A percentile compares a stretch with the other conserved stretches of the same genome.
Evolutionary conservation across 2,888 invertebrate species (phyloP).

Genomic region (Brachyptera putata): DNA sequence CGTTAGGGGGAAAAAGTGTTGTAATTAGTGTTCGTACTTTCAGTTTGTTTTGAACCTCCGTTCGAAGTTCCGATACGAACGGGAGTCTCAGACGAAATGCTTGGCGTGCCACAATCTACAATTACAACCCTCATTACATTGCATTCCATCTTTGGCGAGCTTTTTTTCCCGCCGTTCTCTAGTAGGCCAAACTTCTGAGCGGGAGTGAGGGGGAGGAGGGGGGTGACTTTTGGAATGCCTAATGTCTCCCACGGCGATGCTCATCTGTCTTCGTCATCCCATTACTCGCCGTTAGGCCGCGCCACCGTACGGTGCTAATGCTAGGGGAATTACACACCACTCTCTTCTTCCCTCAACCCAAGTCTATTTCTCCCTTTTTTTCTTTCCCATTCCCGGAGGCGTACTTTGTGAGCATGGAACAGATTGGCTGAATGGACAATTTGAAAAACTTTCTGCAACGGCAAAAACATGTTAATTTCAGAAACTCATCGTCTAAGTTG

Average conservation of each 20-base stretch:
- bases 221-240: constrained; percentile 20
- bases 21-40: too few relatives aligned
- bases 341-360: neutral
- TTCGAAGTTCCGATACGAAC: too few relatives aligned
- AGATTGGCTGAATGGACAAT: neutral
- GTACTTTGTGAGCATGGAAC: neutral
- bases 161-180: neutral
- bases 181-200: neutral
- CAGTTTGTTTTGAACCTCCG: too few relatives aligned
- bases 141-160: neutral
- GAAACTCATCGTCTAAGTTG: neutral
- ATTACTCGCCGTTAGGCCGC: neutral
- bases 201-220: neutral
- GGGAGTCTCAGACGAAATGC: neutral
- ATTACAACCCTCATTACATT: neutral
- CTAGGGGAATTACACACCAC: neutral
- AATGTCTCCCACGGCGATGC: constrained; percentile 14
- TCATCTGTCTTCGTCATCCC: constrained; percentile 23
- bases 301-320: neutral
- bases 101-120: neutral
- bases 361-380: too few relatives aligned
- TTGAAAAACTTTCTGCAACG: neutral
- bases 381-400: constrained; percentile 1
- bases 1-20: too few relatives aligned
- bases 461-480: neutral